These are phyloP conservation scores for Cydia amplana DNA, from an alignment of 1,140 invertebrate genomes.

Conservation along the genomic window DNA sequence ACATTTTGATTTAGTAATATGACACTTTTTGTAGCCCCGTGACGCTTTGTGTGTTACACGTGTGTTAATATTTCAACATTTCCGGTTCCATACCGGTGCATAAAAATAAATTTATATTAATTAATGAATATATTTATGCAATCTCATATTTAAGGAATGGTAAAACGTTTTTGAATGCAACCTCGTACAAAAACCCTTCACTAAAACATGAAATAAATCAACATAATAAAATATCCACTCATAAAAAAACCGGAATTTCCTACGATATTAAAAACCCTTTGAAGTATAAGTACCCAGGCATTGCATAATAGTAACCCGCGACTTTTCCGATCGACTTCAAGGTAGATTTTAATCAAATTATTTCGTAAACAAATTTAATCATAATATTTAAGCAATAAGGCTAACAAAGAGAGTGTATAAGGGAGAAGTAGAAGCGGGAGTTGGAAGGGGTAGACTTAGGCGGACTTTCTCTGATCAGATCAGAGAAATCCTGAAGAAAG, in stretches of 20 bases:
- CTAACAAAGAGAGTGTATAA: no score
- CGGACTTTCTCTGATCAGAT: no score
- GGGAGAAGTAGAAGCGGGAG: no score
- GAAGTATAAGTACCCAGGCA: not conserved
- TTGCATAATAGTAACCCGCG: not conserved
- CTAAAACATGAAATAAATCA: not conserved
- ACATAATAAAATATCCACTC: not conserved
- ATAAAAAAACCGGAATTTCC: slow-evolving; percentile 9
- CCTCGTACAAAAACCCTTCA: slow-evolving; percentile 3
- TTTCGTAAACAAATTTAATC: slow-evolving; percentile 13
- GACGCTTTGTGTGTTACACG: not conserved
- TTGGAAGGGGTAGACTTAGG: no score
- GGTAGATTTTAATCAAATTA: not conserved
- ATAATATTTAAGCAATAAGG: not conserved
- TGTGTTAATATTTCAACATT: not conserved
- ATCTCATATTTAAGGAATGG: not conserved
- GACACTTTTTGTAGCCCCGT: not conserved
- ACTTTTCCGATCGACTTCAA: slow-evolving; percentile 7
- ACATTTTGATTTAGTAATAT: not conserved
- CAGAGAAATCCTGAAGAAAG: no score
- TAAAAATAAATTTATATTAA: no score
- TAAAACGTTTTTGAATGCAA: not conserved
- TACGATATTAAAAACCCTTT: slow-evolving; percentile 11
- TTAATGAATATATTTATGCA: no score
- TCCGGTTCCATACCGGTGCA: not conserved